Evolutionary conservation across 1,140 invertebrate species (phyloP).

Genomic region (Eurosta solidaginis): DNA sequence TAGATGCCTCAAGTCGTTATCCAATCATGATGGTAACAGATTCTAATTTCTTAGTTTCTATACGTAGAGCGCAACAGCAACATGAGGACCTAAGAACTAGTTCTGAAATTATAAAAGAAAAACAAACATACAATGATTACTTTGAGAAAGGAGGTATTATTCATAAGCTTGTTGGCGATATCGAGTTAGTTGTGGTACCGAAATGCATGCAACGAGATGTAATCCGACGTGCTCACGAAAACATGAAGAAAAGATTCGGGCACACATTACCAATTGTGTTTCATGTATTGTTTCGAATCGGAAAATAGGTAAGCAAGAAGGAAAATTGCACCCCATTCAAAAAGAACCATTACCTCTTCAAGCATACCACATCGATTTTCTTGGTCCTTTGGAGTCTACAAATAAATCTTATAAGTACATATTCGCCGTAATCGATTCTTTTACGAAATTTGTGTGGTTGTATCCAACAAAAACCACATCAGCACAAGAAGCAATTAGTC

Average conservation of each 20-base stretch:
- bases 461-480: constrained; percentile 52
- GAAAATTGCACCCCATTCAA: constrained; percentile 44
- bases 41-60: neutral
- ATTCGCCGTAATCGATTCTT: too few species aligned
- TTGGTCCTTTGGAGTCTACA: too few species aligned
- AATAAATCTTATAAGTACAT: constrained; percentile 53
- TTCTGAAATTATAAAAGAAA: constrained; percentile 1
- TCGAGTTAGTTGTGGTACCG: constrained; percentile 40
- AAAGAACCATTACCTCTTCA: constrained; percentile 45
- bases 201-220: constrained; percentile 46
- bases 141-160: too few species aligned
- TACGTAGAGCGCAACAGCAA: neutral
- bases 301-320: constrained; percentile 59
- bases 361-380: constrained; percentile 37
- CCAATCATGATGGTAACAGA: constrained; percentile 8
- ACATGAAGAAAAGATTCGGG: constrained; percentile 47
- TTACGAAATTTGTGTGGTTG: constrained; percentile 58
- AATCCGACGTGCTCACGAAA: constrained; percentile 48
- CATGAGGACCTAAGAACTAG: neutral
- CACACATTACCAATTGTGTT: constrained; percentile 48
- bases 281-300: constrained; percentile 43
- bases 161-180: neutral
- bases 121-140: constrained; percentile 12
- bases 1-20: constrained; percentile 26
- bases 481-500: constrained; percentile 44